Base-by-base conservation (phyloP, 2,888 invertebrate genomes). In the Apamea epomidion region DNA sequence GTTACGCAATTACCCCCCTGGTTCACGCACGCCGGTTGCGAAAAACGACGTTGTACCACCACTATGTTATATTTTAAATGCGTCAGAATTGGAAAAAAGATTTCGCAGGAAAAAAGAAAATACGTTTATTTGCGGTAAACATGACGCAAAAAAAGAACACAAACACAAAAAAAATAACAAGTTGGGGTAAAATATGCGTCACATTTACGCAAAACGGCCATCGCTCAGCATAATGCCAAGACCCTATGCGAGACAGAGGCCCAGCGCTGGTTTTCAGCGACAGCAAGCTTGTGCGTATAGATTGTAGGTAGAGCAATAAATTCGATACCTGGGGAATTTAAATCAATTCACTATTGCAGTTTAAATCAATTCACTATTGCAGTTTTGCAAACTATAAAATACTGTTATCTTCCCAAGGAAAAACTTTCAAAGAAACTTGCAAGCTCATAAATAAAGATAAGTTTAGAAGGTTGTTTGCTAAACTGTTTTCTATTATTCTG, bases 361-460 rank as follows among this genome's bases (percentile, higher is more conserved):
- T n/a, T n/a, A 16, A 42, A 65, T 1, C 18, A 70, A 80, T 76
- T 73, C 21, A 74, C 48, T 73, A n/a, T 37, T 81, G 45, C 37
- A 76, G 73, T 74, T 77, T 74, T 51, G 14, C 32, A 37, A 81
- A 16, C 70, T 64, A 32, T 32, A 62, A 77, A 68, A 64, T 29
- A 68, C 25, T 45, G 1, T 71, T 70, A 58, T 58, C 71, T 74
- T 67, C 21, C 21, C 51, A 62, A 62, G 37, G 10, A 67, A 25
- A 21, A 75, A 69, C 21, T 75, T 69, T 51, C 8, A 16, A n/a
- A 48, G 32, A 60, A 74, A 58, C 67, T 78, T 25, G 18, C n/a
- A 12, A 62, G 42, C 74, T 86, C 69, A 73, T 78, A 77, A 78
- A 86, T 78, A 78, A 74, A 67, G 10, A 86, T 75, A 12, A 76